A percentile compares a stretch with the other conserved stretches of the same genome.
Conservation (phyloP, 2,888 invertebrate species). For the Cheilosia grossa region DNA sequence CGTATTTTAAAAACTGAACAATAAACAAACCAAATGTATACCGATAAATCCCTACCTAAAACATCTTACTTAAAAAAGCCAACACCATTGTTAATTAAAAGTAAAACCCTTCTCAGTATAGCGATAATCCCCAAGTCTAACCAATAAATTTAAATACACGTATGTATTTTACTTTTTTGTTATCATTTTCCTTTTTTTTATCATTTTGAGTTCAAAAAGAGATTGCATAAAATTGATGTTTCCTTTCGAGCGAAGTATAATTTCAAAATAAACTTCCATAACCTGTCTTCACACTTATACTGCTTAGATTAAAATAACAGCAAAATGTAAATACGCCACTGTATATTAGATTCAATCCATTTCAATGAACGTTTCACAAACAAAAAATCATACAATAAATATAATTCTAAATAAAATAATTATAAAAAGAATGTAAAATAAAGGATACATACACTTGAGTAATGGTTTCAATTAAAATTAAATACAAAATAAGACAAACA, state of each 20-base stretch:
- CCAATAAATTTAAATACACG: not conserved
- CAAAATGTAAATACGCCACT: conserved; percentile 59
- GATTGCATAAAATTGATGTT: conserved; percentile 62
- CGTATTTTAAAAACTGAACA: too few species aligned
- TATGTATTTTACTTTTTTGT: not conserved
- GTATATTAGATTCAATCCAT: conserved; percentile 59
- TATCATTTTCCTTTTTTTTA: not conserved
- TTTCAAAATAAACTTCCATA: conserved; percentile 47
- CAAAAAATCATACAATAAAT: conserved; percentile 67
- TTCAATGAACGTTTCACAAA: conserved; percentile 36
- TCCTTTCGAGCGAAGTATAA: not conserved
- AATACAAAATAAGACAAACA: conserved; percentile 64
- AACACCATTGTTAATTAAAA: conserved; percentile 5
- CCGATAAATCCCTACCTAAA: too few species aligned
- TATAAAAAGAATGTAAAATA: conserved; percentile 60
- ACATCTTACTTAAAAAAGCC: not conserved
- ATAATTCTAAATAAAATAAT: conserved; percentile 75
- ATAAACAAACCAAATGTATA: not conserved
- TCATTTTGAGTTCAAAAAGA: conserved; percentile 22
- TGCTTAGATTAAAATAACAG: conserved; percentile 49
- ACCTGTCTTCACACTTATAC: conserved; percentile 51
- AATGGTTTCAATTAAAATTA: conserved; percentile 72
- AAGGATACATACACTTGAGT: conserved; percentile 70
- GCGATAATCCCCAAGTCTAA: conserved; percentile 12
- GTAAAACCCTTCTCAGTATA: not conserved